phyloP scores from a whole-genome alignment of 1,140 invertebrate species.

The Galleria mellonella region DNA sequence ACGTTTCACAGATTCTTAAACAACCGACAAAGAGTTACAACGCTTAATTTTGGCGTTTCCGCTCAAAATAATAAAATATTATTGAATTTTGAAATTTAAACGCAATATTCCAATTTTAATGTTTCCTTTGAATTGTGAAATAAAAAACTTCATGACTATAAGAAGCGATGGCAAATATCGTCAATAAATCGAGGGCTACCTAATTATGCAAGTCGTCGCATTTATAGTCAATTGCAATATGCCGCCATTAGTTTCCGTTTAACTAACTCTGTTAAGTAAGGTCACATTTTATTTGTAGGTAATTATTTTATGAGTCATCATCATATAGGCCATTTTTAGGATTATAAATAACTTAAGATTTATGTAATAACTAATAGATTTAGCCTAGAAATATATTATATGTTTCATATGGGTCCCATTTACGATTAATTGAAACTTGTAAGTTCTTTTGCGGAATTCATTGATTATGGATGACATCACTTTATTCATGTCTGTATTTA shows the following conservation, averaged over 20 bases:
- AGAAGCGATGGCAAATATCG: not conserved
- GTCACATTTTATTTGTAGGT: not conserved
- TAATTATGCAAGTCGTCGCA: conserved; percentile 1
- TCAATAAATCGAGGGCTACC: not conserved
- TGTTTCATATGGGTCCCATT: too few relatives aligned
- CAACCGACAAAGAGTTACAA: conserved; percentile 5
- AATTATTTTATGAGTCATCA: too few relatives aligned
- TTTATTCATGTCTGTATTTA: too few relatives aligned
- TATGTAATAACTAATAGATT: too few relatives aligned
- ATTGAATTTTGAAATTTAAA: not conserved
- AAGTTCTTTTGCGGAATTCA: too few relatives aligned
- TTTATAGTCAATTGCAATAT: not conserved
- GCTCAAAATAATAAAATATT: not conserved
- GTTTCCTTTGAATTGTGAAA: conserved; percentile 14
- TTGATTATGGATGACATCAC: too few relatives aligned
- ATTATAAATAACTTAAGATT: too few relatives aligned
- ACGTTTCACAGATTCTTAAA: conserved; percentile 1
- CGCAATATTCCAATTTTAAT: conserved; percentile 13
- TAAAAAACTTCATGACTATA: conserved; percentile 4
- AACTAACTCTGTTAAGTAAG: conserved; percentile 1
- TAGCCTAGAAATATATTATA: too few relatives aligned
- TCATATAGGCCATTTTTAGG: too few relatives aligned
- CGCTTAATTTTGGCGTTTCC: not conserved
- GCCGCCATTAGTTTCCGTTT: not conserved
- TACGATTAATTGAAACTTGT: too few relatives aligned